A percentile compares a stretch with the other conserved stretches of the same genome.
These are phyloP conservation scores for Adineta ricciae DNA, from an alignment of 2,888 invertebrate species.

Conservation along the genomic window DNA sequence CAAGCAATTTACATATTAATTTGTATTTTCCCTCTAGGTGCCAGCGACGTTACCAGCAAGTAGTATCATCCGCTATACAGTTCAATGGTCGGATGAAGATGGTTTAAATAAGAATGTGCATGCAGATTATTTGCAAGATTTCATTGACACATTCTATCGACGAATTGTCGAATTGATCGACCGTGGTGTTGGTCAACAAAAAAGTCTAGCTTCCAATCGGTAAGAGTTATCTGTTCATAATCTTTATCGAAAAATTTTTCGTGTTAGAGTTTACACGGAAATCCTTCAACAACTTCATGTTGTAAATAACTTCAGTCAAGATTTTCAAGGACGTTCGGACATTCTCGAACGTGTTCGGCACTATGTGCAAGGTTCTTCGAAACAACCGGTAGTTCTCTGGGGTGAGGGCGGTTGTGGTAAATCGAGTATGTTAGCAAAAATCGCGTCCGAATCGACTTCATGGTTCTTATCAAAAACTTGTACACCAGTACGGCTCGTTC, in stretches of 20 bases:
- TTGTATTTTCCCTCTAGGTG: too few relatives aligned
- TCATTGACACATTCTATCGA: slow-evolving; percentile 83
- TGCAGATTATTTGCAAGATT: slow-evolving; percentile 80
- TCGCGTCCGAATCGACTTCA: slow-evolving; percentile 67
- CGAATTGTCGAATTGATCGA: slow-evolving; percentile 82
- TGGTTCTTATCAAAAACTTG: slow-evolving; percentile 7
- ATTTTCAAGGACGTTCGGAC: slow-evolving; percentile 82
- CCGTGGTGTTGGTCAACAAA: slow-evolving; percentile 86
- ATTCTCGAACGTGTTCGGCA: slow-evolving; percentile 49
- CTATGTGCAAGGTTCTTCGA: slow-evolving; percentile 31
- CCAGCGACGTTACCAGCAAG: slow-evolving; percentile 34
- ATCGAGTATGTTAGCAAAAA: slow-evolving; percentile 83
- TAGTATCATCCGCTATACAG: slow-evolving; percentile 61
- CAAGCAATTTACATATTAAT: slow-evolving; percentile 35
- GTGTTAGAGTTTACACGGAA: slow-evolving; percentile 61
- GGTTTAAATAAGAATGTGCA: slow-evolving; percentile 84
- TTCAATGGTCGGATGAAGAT: slow-evolving; percentile 84
- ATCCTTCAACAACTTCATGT: slow-evolving; percentile 87
- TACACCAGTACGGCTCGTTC: slow-evolving; percentile 72
- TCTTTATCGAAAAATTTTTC: too few relatives aligned
- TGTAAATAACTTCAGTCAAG: slow-evolving; percentile 73
- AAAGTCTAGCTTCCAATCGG: slow-evolving; percentile 63
- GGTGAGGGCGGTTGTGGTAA: slow-evolving; percentile 96
- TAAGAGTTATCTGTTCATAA: neutral
- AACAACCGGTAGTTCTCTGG: slow-evolving; percentile 74